Percentiles rank a stretch among this genome's conserved stretches.
Evolutionary conservation across 2,113 vertebrate species (phyloP).

Genomic region (Toxostoma redivivum): DNA sequence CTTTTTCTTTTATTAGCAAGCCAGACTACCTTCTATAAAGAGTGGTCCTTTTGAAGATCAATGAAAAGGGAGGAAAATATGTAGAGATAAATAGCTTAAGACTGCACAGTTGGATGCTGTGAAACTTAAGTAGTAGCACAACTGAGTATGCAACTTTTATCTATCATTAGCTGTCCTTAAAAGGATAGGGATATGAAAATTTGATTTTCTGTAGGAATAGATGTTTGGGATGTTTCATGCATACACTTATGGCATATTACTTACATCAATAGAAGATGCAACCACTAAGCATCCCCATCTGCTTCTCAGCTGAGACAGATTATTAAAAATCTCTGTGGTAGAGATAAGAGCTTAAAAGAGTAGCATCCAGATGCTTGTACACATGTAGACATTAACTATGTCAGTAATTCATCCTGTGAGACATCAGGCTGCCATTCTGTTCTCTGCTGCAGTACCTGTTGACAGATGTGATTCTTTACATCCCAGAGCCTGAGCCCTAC

Average conservation of each 20-base stretch:
- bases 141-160: neutral
- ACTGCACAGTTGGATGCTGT: neutral
- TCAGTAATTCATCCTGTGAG: neutral
- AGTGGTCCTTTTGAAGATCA: neutral
- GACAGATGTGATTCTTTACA: neutral
- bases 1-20: neutral
- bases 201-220: neutral
- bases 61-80: neutral
- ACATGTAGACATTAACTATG: neutral
- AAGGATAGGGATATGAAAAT: neutral
- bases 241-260: neutral
- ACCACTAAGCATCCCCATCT: neutral
- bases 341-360: neutral
- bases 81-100: neutral
- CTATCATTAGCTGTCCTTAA: neutral
- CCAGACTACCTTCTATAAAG: neutral
- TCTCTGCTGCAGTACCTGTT: neutral
- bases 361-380: neutral
- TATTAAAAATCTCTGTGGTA: neutral
- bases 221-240: neutral
- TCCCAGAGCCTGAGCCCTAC: neutral
- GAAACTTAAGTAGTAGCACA: neutral
- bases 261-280: neutral
- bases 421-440: neutral
- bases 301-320: neutral